Evolutionary conservation across 2,797 vertebrate genomes (phyloP).

Genomic region (Borostomias antarcticus): DNA sequence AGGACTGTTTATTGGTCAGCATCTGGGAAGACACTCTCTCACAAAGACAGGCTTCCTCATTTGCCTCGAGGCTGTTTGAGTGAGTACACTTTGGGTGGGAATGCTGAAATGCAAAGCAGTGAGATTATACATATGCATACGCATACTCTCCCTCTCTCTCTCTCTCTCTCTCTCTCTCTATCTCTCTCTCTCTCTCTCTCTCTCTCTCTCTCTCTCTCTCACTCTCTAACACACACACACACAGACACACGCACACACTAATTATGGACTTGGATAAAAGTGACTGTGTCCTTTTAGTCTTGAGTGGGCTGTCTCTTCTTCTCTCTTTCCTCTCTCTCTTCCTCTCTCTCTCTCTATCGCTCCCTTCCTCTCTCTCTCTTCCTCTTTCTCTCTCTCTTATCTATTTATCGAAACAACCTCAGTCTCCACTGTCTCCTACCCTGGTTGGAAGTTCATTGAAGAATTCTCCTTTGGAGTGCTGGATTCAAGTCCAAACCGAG

Average conservation of each 20-base stretch:
- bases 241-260: neutral
- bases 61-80: neutral
- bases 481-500: neutral
- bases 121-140: neutral
- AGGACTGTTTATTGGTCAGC: conserved; percentile 30
- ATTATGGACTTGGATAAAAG: neutral
- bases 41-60: neutral
- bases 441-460: neutral
- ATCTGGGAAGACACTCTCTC: neutral
- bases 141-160: no score
- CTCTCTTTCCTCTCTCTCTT: neutral
- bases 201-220: no score
- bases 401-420: neutral
- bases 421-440: no score
- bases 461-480: no score
- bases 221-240: neutral
- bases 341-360: neutral
- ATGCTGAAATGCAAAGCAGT: neutral
- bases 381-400: neutral
- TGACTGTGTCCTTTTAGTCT: neutral
- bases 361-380: neutral
- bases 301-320: neutral
- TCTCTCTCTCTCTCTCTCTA: no score
- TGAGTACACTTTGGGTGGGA: neutral
- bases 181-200: no score